Conservation (phyloP, 2,888 invertebrate species). For the Eulithis prunata region DNA sequence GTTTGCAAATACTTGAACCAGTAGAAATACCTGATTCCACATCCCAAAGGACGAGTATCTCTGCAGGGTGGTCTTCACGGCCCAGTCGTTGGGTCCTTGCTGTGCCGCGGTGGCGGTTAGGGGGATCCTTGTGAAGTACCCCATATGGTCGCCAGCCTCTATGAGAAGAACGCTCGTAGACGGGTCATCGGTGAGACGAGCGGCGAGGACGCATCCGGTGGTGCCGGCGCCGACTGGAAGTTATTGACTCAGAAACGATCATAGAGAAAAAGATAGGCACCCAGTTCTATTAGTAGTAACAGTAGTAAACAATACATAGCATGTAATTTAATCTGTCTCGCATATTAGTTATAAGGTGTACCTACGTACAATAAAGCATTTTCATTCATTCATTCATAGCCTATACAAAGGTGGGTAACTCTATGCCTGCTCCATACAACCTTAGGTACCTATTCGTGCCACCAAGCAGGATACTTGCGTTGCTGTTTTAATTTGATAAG, state of each 20-base stretch:
- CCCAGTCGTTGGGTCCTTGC: constrained; percentile 88
- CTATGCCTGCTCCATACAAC: too few species aligned
- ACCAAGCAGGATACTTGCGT: too few species aligned
- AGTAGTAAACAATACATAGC: too few species aligned
- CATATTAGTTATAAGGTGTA: too few species aligned
- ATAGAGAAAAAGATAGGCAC: not conserved
- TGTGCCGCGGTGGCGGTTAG: constrained; percentile 88
- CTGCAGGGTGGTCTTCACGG: constrained; percentile 86
- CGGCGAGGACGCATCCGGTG: constrained; percentile 88
- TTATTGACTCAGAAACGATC: not conserved
- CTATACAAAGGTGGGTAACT: too few species aligned
- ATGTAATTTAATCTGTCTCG: too few species aligned
- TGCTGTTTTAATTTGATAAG: too few species aligned
- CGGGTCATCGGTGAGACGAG: constrained; percentile 84
- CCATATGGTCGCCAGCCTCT: constrained; percentile 89
- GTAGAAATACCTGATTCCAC: constrained; percentile 80
- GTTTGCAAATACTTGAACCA: constrained; percentile 67
- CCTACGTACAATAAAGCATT: too few species aligned
- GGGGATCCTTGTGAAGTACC: constrained; percentile 86
- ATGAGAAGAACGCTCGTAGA: constrained; percentile 85
- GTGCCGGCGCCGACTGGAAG: constrained; percentile 87
- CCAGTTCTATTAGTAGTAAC: too few species aligned
- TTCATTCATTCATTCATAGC: too few species aligned
- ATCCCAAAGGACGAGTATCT: constrained; percentile 87
- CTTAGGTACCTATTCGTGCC: too few species aligned